Evolutionary conservation across 2,888 invertebrate genomes (phyloP), one percentile per base, ranked within the genome.

Genomic region (Nemotelus pantherinus): DNA sequence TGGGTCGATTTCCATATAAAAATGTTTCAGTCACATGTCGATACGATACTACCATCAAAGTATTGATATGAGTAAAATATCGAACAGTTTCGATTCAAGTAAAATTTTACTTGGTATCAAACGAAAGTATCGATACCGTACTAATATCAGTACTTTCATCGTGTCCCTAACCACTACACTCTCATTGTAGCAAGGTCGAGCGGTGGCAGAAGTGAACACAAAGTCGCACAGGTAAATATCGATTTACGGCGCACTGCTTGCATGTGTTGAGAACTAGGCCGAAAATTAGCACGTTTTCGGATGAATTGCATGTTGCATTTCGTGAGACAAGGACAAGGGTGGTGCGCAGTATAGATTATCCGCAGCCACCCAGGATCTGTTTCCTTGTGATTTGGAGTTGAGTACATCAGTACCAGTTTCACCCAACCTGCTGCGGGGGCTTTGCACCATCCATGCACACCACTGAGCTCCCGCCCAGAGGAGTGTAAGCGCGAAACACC

Each of bases 401-500:
- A 25, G 25, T 25, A 25, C 25, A 25, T 25, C 50, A 39, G 41
- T 41, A 41, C 39, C 25, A 25, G 4, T 60, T 43, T 25, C 60
- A 25, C 3, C 25, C 58, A 9, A 25, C 65, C 41, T 47, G 45
- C n/a, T 43, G 10, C 63, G 74, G 63, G 74, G 48, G 63, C 74
- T n/a, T 9, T 60, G 60, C 74, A 48, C 53, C 76, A 63, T 45
- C 53, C 57, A 64, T 65, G 65, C 76, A 76, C 76, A 76, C 76
- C 76, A 68, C 65, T 68, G 77, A 81, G 81, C 81, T 79, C 80
- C 81, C 81, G 81, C 81, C 81, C 81, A 81, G 79, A 79, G 77
- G 71, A 79, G 77, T 78, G 78, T 78, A 77, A 77, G 76, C 76
- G 55, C 77, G 80, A 77, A 80, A 81, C 81, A 79, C 81, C 81